Evolutionary conservation across 2,797 vertebrate species (phyloP).

Genomic region (Lacerta agilis): DNA sequence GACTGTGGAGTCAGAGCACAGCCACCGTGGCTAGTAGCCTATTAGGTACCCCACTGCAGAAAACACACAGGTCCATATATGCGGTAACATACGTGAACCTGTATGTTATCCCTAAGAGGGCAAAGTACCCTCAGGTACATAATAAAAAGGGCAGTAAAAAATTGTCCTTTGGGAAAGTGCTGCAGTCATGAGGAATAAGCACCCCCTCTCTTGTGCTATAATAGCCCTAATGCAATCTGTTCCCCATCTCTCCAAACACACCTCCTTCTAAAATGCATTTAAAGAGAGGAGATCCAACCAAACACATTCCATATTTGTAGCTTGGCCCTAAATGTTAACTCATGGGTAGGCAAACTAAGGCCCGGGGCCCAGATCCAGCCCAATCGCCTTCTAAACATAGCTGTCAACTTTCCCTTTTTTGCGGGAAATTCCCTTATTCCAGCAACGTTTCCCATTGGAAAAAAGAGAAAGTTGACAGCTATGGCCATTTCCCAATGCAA

Average conservation of each 20-base stretch:
- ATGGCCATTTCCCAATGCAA: too few relatives aligned
- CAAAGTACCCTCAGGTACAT: background rate
- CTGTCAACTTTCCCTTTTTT: too few relatives aligned
- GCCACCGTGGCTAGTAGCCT: too few relatives aligned
- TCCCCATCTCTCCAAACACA: background rate
- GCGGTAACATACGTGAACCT: background rate
- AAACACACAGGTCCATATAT: background rate
- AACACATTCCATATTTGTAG: background rate
- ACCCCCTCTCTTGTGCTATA: background rate
- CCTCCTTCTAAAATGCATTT: background rate
- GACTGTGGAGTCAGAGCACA: too few relatives aligned
- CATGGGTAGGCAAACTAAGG: too few relatives aligned
- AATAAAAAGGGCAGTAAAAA: background rate
- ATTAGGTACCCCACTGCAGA: background rate
- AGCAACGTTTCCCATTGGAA: too few relatives aligned
- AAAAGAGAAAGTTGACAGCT: too few relatives aligned
- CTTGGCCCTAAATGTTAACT: background rate
- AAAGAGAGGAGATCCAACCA: background rate
- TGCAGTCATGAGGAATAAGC: too few relatives aligned
- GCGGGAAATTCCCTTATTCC: too few relatives aligned
- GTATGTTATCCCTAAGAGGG: background rate
- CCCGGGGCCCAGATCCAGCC: too few relatives aligned
- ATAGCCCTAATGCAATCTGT: background rate
- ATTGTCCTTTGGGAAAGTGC: background rate
- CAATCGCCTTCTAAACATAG: too few relatives aligned